Evolutionary conservation across 2,797 vertebrate species (phyloP), one percentile per base, ranked within the genome.

Genomic region (Microctenopoma steveboyesi): DNA sequence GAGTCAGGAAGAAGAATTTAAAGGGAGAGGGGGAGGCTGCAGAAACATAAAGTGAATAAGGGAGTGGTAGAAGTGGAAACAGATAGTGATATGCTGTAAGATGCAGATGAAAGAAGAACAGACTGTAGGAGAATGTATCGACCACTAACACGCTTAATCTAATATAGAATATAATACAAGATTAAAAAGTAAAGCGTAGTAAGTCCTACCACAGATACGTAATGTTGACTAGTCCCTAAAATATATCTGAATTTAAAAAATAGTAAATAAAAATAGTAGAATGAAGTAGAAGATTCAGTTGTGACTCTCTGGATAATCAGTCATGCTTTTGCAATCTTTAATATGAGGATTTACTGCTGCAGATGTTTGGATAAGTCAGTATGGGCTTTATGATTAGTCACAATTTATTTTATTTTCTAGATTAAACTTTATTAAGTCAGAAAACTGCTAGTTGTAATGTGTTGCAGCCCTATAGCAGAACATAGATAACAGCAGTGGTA

Each of bases 81-180:
- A 39, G 50, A 68, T 25, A 42, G 2, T 35, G 18, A 53, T 2
- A 27, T 18, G 33, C 18, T 4, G 61, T 9, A 1, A 54, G 59
- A 48, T 52, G 4, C 2, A 39, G 69, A 84, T 82, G 47, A 78
- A 14, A 62, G 51, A n/a, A 4, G 25, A 57, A 40, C n/a, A 48
- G 46, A 25, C 27, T 30, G 28, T 1, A 25, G 65, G 53, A 35
- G 49, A 62, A 43, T 53, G n/a, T 22, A 30, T 18, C 14, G 0
- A 35, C 25, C 42, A 25, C 13, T 12, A 11, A 65, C 51, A 22
- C 39, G 33, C 9, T 25, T 8, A 11, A 39, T 15, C 3, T 1
- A 35, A 5, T n/a, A 35, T 3, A 15, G 22, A 45, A 10, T 9
- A 2, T 9, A 2, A 2, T 13, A 5, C 3, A 14, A 7, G 12